Conservation (phyloP, 2,797 vertebrate species). For the Pelodytes ibericus region DNA sequence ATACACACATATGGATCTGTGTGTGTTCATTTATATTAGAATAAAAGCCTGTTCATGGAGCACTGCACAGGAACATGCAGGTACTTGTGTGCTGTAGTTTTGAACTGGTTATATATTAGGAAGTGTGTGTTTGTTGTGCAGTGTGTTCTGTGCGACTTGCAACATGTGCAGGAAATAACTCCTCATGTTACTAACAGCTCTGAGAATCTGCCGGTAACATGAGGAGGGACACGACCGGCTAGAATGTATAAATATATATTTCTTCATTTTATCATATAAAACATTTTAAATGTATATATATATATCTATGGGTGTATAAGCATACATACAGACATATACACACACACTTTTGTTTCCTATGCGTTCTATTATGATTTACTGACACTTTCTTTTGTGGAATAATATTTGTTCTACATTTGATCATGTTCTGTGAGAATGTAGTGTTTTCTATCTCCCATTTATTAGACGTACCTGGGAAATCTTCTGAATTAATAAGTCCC, state of each 20-base stretch:
- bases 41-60: neutral
- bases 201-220: slow-evolving; percentile 34
- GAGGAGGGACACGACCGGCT: slow-evolving; percentile 33
- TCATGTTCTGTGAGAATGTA: too few species aligned
- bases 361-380: too few species aligned
- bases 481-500: too few species aligned
- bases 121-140: slow-evolving; percentile 39
- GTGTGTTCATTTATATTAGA: neutral
- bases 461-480: too few species aligned
- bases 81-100: slow-evolving; percentile 25
- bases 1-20: neutral
- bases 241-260: slow-evolving; percentile 32
- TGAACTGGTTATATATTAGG: slow-evolving; percentile 34
- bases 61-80: neutral
- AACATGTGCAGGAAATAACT: slow-evolving; percentile 49
- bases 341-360: too few species aligned
- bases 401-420: too few species aligned
- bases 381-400: too few species aligned
- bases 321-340: too few species aligned
- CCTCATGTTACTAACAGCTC: slow-evolving; percentile 45
- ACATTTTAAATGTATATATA: too few species aligned
- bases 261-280: neutral
- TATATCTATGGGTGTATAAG: too few species aligned
- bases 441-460: too few species aligned
- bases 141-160: slow-evolving; percentile 21